These are phyloP conservation scores for Pollenia labialis DNA, from an alignment of 2,888 invertebrate species.

Conservation along the genomic window DNA sequence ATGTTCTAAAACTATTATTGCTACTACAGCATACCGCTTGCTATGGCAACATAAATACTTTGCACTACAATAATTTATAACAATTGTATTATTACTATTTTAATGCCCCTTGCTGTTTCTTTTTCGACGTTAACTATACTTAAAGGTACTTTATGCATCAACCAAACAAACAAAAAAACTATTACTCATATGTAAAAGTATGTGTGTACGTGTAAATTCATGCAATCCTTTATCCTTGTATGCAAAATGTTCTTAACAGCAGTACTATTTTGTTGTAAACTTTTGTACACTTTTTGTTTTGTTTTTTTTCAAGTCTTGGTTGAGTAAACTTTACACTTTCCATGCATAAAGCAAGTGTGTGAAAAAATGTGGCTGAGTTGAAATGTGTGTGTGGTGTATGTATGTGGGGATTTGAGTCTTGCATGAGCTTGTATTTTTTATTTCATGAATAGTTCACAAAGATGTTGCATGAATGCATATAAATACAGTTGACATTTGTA, in stretches of 20 bases:
- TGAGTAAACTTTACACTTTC: constrained; percentile 71
- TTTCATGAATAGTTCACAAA: constrained; percentile 64
- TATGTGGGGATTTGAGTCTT: background rate
- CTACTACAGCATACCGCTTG: background rate
- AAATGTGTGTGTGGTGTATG: background rate
- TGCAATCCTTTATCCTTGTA: background rate
- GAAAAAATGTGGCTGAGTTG: constrained; percentile 28
- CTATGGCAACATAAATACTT: background rate
- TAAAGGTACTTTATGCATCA: background rate
- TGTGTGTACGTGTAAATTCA: background rate
- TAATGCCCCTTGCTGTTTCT: constrained; percentile 36
- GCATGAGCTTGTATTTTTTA: constrained; percentile 27
- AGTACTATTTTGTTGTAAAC: constrained; percentile 38
- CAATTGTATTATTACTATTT: background rate
- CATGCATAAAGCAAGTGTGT: constrained; percentile 57
- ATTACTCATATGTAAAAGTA: background rate
- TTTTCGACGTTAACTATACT: constrained; percentile 2
- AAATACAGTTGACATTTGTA: constrained; percentile 73
- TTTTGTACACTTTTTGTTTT: constrained; percentile 9
- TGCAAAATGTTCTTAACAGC: constrained; percentile 49
- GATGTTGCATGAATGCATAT: constrained; percentile 66
- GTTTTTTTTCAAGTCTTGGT: constrained; percentile 64
- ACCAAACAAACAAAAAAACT: too few relatives aligned
- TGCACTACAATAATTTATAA: constrained; percentile 37
- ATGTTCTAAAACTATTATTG: constrained; percentile 45